Conservation (phyloP, 2,113 vertebrate species). For the Atlantisia rogersi region DNA sequence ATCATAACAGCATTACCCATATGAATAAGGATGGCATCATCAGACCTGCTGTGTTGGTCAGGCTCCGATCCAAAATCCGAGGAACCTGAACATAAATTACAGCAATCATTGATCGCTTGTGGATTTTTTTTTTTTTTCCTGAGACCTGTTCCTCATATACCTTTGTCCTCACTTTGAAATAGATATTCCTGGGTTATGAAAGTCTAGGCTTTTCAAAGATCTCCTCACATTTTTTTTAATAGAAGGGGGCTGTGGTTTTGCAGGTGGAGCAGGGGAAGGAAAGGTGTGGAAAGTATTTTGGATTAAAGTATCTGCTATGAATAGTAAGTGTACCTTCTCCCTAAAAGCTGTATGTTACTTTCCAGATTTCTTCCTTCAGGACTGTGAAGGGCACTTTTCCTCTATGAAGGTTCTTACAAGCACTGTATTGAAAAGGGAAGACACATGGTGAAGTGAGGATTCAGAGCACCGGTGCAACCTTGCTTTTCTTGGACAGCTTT, state of each 20-base stretch:
- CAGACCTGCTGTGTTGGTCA: not conserved
- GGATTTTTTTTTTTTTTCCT: not conserved
- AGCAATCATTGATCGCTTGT: not conserved
- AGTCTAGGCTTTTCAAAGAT: not conserved
- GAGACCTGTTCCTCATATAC: not conserved
- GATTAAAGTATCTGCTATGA: not conserved
- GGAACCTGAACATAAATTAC: not conserved
- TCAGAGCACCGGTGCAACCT: not conserved
- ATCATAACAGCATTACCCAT: not conserved
- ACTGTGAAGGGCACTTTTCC: not conserved
- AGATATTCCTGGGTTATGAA: not conserved
- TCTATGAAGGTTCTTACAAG: not conserved
- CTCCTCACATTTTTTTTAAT: not conserved
- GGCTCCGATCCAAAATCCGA: not conserved
- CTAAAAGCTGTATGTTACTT: not conserved
- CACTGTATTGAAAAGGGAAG: not conserved
- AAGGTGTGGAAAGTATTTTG: not conserved
- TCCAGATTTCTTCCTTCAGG: not conserved
- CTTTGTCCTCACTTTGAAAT: not conserved
- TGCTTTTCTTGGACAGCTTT: not conserved
- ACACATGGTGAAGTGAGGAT: not conserved
- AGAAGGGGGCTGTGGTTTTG: not conserved
- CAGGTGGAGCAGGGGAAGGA: not conserved
- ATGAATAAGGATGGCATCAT: not conserved
- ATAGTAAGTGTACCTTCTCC: not conserved